These are phyloP conservation scores for Noctilio leporinus DNA, from an alignment of 2,113 vertebrate genomes.

Conservation along the genomic window DNA sequence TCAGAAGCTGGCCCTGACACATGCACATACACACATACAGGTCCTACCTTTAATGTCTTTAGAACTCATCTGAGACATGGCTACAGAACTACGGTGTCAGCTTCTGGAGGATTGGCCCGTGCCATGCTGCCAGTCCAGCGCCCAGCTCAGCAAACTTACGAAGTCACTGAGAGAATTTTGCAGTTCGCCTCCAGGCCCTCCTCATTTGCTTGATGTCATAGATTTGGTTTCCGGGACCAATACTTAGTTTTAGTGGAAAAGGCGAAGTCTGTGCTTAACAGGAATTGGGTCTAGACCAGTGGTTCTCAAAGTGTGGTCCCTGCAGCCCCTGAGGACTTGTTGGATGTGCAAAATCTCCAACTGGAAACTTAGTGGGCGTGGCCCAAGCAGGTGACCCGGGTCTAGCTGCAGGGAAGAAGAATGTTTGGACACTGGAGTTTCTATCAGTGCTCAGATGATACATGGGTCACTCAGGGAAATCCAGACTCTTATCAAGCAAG, in stretches of 20 bases:
- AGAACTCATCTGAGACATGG: neutral
- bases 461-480: neutral
- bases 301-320: neutral
- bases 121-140: neutral
- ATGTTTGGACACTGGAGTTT: neutral
- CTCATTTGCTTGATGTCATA: neutral
- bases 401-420: neutral
- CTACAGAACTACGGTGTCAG: too few relatives aligned
- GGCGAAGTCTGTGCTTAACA: neutral
- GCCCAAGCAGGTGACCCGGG: neutral
- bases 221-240: neutral
- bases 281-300: neutral
- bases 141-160: neutral
- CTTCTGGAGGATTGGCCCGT: neutral
- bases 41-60: neutral
- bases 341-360: accelerated
- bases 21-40: accelerated
- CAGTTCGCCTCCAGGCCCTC: neutral
- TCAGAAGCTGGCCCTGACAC: neutral
- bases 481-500: neutral
- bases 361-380: neutral
- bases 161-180: neutral
- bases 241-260: neutral
- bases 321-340: neutral
- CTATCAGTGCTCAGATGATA: neutral